These are phyloP conservation scores for Rhagoletis pomonella DNA, from an alignment of 1,140 invertebrate species.

Conservation along the genomic window DNA sequence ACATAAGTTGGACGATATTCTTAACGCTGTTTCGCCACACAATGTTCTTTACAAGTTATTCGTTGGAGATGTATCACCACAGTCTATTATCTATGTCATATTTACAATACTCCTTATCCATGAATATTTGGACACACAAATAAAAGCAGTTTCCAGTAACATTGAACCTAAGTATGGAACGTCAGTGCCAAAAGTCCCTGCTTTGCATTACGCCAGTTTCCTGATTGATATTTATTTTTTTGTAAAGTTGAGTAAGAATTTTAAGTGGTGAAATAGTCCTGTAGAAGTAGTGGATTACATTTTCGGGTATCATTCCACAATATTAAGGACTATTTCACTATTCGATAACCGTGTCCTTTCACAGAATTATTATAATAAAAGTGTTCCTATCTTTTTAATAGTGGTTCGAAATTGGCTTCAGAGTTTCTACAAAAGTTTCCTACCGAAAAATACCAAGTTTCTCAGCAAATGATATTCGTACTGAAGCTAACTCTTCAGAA, in stretches of 20 bases:
- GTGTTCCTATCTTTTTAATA: neutral
- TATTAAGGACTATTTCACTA: neutral
- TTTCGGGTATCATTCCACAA: neutral
- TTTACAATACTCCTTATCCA: constrained; percentile 24
- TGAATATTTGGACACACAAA: constrained; percentile 52
- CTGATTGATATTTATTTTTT: constrained; percentile 57
- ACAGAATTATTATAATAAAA: neutral
- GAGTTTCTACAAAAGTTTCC: constrained; percentile 53
- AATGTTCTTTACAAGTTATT: constrained; percentile 53
- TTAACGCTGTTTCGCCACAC: constrained; percentile 27
- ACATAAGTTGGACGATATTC: constrained; percentile 48
- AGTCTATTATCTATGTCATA: neutral
- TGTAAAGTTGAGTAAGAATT: constrained; percentile 53
- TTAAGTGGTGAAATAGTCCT: neutral
- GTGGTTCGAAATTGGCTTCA: constrained; percentile 55
- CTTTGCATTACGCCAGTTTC: constrained; percentile 36
- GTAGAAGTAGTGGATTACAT: neutral
- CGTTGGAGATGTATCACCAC: neutral
- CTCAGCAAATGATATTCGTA: constrained; percentile 53
- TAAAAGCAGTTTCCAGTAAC: constrained; percentile 52
- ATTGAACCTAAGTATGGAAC: neutral
- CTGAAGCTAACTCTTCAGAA: constrained; percentile 53
- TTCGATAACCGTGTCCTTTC: neutral
- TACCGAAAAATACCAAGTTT: constrained; percentile 51
- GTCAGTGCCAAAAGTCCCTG: neutral